phyloP scores from a whole-genome alignment of 2,888 invertebrate genomes.

The Sphaeridia pumilis region DNA sequence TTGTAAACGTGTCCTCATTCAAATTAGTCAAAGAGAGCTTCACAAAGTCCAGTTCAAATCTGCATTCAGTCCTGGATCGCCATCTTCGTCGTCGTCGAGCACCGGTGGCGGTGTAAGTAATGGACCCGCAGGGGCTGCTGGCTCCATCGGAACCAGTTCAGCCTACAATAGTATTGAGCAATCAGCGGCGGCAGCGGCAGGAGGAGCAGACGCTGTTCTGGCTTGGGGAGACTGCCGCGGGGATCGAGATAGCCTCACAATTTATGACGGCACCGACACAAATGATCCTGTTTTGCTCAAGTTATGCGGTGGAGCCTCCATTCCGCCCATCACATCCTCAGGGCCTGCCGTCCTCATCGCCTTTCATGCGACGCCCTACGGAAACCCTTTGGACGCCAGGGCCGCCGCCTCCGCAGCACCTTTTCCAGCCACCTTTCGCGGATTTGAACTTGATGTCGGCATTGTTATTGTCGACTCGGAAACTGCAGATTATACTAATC shows the following conservation, averaged over 20 bases:
- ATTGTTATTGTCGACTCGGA: conserved; percentile 79
- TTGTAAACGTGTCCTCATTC: conserved; percentile 83
- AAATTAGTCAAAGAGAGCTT: conserved; percentile 62
- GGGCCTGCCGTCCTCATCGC: conserved; percentile 77
- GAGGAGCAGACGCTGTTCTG: conserved; percentile 25
- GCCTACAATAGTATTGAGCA: conserved; percentile 2
- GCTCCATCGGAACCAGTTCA: not conserved
- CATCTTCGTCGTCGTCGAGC: conserved; percentile 9
- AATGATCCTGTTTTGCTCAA: conserved; percentile 73
- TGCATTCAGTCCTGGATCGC: conserved; percentile 19
- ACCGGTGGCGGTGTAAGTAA: not conserved
- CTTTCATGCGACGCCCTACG: conserved; percentile 72
- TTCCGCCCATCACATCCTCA: conserved; percentile 62
- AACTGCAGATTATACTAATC: conserved; percentile 61
- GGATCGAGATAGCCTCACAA: conserved; percentile 62
- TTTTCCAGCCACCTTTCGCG: conserved; percentile 46
- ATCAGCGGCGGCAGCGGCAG: too few species aligned
- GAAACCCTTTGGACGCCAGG: conserved; percentile 56
- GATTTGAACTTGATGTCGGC: conserved; percentile 80
- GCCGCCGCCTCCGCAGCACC: conserved; percentile 23
- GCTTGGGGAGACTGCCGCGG: conserved; percentile 69
- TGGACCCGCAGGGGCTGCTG: not conserved
- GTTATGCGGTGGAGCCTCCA: conserved; percentile 66
- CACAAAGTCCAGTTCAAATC: conserved; percentile 61
- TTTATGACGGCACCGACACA: conserved; percentile 71